A percentile compares a stretch with the other conserved stretches of the same genome.
Conservation (phyloP, 2,888 invertebrate genomes). For the Philaethria dido region DNA sequence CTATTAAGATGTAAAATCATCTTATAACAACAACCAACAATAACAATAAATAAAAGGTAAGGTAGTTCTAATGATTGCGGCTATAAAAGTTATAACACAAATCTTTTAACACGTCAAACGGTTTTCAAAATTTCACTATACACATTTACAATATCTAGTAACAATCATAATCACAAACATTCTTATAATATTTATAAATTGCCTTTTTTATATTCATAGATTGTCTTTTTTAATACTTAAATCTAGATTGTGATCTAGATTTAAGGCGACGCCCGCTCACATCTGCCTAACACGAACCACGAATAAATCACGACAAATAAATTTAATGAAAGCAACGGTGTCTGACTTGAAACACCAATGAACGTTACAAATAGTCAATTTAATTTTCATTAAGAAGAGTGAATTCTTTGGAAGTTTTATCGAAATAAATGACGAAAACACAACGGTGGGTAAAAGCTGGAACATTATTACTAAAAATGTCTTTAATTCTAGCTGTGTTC, state of each 20-base stretch:
- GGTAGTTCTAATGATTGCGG: background rate
- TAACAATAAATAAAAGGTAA: background rate
- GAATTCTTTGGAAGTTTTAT: slow-evolving; percentile 17
- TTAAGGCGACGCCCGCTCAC: background rate
- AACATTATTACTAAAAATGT: background rate
- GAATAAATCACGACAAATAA: background rate
- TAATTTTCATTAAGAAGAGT: slow-evolving; percentile 6
- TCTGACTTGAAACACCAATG: background rate
- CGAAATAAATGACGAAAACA: slow-evolving; percentile 6
- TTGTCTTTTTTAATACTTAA: background rate
- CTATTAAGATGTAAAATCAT: background rate
- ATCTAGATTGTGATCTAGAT: too few species aligned
- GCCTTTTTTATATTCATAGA: too few species aligned
- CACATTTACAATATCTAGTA: background rate
- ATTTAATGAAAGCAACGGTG: slow-evolving; percentile 1
- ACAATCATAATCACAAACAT: background rate
- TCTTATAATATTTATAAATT: background rate
- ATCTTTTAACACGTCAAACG: too few species aligned
- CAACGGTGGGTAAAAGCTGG: background rate
- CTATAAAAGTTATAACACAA: background rate
- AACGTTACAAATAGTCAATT: slow-evolving; percentile 9
- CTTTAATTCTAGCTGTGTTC: background rate
- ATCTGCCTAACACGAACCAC: background rate
- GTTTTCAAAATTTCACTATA: background rate
- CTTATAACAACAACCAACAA: background rate